Base-by-base conservation (phyloP, 2,888 invertebrate species). In the Cantharis flavilabris region DNA sequence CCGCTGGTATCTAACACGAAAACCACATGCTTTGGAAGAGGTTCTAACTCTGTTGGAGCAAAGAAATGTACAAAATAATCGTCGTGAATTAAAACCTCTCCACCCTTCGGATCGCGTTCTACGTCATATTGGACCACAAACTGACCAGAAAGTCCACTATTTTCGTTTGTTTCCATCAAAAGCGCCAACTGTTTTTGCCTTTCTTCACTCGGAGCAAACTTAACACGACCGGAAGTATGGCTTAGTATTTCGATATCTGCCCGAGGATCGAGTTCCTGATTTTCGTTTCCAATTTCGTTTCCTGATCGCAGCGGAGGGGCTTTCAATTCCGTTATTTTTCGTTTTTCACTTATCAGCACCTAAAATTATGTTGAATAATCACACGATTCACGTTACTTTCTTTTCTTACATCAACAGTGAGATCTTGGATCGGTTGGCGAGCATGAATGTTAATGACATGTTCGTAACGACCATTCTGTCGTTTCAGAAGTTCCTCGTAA, bases 11-110 rank as follows among this genome's bases (percentile, higher is more conserved):
- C 95, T 83, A 95, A 88, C 13, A 95, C 92, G 85, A 95, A 95
- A 10, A 94, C 90, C 9, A 93, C 92, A 83, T 93, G 91, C 85
- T 94, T 94, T 76, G 89, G 90, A 67, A 94, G 87, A 3, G 92
- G 90, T 14, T 89, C 88, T 77, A 93, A 86, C 18, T 91, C 89
- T 3, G 88, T 86, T 0, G 94, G 94, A 11, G 94, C 91, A 86
- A 94, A 93, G 88, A 94, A 94, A 84, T 95, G 94, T 0, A 94
- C 93, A 87, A 95, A 95, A 87, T 94, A 94, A 0, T 94, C 94
- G 81, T 92, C 92, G 83, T 92, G 91, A 1, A 93, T 89, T 90
- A 92, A 84, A 7, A 87, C 90, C 87, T 93, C 91, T 26, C 93
- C 93, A 65, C 91, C 90, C 73, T 89, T 87, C 1, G 90, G 88